Percentiles rank a stretch among this genome's conserved stretches.
These are phyloP conservation scores for Smithornis capensis DNA, from an alignment of 2,113 vertebrate species.

Conservation along the genomic window DNA sequence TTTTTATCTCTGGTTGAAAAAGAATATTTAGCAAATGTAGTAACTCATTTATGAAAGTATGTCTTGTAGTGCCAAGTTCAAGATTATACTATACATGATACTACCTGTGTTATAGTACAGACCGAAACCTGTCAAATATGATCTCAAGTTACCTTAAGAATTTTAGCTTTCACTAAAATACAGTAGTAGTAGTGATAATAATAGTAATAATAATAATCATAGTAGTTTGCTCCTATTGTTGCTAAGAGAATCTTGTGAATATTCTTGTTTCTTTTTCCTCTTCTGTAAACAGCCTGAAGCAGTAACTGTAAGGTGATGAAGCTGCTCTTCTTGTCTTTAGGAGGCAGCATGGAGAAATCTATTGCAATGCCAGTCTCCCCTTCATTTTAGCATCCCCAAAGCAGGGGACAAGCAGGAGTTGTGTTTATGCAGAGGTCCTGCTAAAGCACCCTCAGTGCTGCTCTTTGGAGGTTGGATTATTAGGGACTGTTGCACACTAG, in stretches of 20 bases:
- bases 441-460: background rate
- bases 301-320: background rate
- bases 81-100: background rate
- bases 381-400: background rate
- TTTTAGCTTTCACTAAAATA: background rate
- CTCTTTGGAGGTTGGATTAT: background rate
- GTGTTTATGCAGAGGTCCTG: background rate
- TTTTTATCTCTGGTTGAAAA: background rate
- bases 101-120: accelerated
- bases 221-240: background rate
- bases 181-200: too few species aligned
- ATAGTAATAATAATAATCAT: too few species aligned
- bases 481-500: background rate
- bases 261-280: background rate
- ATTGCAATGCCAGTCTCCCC: background rate
- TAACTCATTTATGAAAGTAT: background rate
- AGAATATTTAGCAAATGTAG: background rate
- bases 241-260: background rate
- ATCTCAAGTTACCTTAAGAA: background rate
- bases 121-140: background rate
- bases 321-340: background rate
- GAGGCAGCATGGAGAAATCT: background rate
- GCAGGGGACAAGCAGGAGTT: background rate
- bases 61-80: background rate
- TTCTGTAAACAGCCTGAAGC: background rate